Percentiles rank a stretch among this genome's conserved stretches.
phyloP scores from a whole-genome alignment of 2,888 invertebrate species.

The Epinotia nisella region DNA sequence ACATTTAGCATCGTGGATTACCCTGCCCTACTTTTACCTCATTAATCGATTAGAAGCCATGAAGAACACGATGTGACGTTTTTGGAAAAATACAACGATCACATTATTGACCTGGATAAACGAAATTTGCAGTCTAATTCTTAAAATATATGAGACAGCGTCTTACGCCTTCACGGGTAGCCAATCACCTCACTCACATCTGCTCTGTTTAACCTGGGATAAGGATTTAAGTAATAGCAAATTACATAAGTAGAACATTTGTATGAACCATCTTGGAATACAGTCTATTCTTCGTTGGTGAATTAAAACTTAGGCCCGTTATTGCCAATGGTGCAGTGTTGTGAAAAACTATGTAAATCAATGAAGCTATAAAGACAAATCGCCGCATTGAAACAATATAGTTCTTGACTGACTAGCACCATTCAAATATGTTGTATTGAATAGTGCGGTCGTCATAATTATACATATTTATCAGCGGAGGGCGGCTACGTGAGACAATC shows the following conservation, averaged over 20 bases:
- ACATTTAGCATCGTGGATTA: too few relatives aligned
- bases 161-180: too few relatives aligned
- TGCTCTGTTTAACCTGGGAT: too few relatives aligned
- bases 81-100: not conserved
- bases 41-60: too few relatives aligned
- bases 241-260: too few relatives aligned
- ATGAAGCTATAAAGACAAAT: conserved; percentile 54
- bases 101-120: not conserved
- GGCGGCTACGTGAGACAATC: conserved; percentile 57
- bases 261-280: not conserved
- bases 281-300: not conserved
- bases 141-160: too few relatives aligned
- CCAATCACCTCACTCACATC: too few relatives aligned
- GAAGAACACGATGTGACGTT: not conserved
- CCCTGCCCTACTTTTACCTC: too few relatives aligned
- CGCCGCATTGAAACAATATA: conserved; percentile 51
- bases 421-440: conserved; percentile 50
- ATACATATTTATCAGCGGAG: conserved; percentile 51
- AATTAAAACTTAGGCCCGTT: not conserved
- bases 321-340: not conserved
- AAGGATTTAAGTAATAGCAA: too few relatives aligned
- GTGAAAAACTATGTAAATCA: conserved; percentile 48
- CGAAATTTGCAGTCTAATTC: not conserved
- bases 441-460: conserved; percentile 60
- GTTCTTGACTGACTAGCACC: conserved; percentile 48